A percentile compares a stretch with the other conserved stretches of the same genome.
These are phyloP conservation scores for Saguinus imperator DNA, from an alignment of 2,113 vertebrate species.

Conservation along the genomic window DNA sequence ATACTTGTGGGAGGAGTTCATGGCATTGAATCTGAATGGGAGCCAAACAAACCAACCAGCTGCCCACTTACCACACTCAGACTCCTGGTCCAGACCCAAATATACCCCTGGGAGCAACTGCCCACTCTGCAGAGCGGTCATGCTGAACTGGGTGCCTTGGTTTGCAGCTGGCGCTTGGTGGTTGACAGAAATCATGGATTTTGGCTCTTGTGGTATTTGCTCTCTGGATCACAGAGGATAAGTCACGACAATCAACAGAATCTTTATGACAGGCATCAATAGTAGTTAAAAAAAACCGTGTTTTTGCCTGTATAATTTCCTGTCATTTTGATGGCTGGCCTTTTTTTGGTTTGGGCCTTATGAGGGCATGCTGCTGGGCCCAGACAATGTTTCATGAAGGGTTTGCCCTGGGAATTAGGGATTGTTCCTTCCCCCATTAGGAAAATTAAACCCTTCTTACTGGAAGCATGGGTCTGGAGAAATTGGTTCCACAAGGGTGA, in stretches of 20 bases:
- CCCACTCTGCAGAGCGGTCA: background rate
- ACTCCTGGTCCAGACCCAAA: constrained; percentile 10
- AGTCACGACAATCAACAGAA: constrained; percentile 64
- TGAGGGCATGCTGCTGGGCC: background rate
- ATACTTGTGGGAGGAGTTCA: background rate
- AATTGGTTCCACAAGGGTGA: background rate
- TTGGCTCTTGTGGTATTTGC: constrained; percentile 68
- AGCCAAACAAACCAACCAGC: constrained; percentile 44
- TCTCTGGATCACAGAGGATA: constrained; percentile 56
- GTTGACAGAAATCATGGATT: constrained; percentile 69
- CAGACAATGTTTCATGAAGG: constrained; percentile 62
- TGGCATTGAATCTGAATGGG: background rate
- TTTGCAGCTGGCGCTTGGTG: constrained; percentile 72
- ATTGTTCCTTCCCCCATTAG: constrained; percentile 12
- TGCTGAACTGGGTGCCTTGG: constrained; percentile 71
- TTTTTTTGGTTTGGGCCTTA: constrained; percentile 60
- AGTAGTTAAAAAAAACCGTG: constrained; percentile 54
- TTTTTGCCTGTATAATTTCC: constrained; percentile 67
- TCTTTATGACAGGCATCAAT: constrained; percentile 67
- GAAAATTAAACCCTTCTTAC: constrained; percentile 53
- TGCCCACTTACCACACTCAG: constrained; percentile 7
- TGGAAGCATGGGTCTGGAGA: constrained; percentile 16
- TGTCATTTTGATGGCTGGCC: constrained; percentile 57
- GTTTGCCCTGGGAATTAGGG: constrained; percentile 52
- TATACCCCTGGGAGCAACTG: constrained; percentile 22